phyloP scores from a whole-genome alignment of 2,797 vertebrate species.

The Fistularia tabacaria region DNA sequence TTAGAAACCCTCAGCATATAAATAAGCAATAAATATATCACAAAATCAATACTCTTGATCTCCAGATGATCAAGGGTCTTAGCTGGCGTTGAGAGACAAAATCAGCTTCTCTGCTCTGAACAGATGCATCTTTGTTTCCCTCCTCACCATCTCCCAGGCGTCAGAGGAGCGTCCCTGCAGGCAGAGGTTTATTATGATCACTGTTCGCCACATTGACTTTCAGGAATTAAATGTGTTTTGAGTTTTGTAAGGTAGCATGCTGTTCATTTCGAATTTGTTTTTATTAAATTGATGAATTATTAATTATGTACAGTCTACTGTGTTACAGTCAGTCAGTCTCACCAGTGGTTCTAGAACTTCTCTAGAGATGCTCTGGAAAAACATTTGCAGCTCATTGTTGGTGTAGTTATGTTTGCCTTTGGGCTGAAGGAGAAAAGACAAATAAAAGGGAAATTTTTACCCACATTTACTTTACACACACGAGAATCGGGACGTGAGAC shows the following conservation, averaged over 20 bases:
- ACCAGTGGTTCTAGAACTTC: conserved; percentile 38
- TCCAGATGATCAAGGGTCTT: not conserved
- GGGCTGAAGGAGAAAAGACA: not conserved
- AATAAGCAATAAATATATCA: not conserved
- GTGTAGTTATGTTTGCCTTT: conserved; percentile 29
- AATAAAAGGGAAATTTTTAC: not conserved
- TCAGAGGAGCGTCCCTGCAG: conserved; percentile 45
- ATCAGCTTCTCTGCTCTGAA: conserved; percentile 22
- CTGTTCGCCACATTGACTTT: too few species aligned
- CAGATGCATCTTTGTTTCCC: conserved; percentile 35
- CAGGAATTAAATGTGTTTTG: too few species aligned
- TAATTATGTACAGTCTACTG: too few species aligned
- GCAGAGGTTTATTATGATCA: conserved; percentile 4
- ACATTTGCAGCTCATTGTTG: conserved; percentile 52
- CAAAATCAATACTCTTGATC: not conserved
- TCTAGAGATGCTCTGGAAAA: conserved; percentile 54
- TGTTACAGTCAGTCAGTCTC: not conserved
- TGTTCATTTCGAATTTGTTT: not conserved
- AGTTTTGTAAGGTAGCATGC: too few species aligned
- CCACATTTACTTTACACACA: too few species aligned
- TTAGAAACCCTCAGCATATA: not conserved
- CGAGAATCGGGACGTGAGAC: too few species aligned
- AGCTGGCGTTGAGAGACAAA: not conserved
- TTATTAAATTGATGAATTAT: not conserved
- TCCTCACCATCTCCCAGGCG: conserved; percentile 62